Evolutionary conservation across 1,140 invertebrate species (phyloP).

Genomic region (Rhizoglyphus robini): DNA sequence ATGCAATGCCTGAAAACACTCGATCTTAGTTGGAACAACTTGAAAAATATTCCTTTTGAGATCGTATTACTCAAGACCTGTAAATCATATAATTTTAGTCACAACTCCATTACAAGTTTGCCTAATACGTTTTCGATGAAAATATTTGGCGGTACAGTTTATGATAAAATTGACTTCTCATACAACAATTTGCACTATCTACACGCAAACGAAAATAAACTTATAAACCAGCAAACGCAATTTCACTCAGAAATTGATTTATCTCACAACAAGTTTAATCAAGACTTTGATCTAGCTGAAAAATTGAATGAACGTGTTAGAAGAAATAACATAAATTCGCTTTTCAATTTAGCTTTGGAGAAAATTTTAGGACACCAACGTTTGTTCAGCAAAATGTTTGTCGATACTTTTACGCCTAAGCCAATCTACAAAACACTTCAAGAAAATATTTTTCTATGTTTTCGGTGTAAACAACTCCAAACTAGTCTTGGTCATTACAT

Average conservation of each 20-base stretch:
- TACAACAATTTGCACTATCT: background rate
- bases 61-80: background rate
- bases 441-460: background rate
- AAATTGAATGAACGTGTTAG: background rate
- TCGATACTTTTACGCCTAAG: background rate
- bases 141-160: background rate
- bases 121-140: background rate
- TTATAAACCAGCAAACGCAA: background rate
- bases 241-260: background rate
- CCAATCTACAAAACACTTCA: background rate
- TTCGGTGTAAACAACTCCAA: background rate
- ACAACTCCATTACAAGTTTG: background rate
- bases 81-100: background rate
- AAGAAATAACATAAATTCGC: background rate
- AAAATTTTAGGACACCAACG: background rate
- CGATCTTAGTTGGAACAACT: background rate
- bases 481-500: background rate
- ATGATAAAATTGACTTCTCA: slow-evolving; percentile 11
- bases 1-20: slow-evolving; percentile 9
- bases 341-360: background rate
- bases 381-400: background rate
- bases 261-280: background rate
- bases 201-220: background rate
- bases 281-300: background rate
- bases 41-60: background rate